phyloP scores from a whole-genome alignment of 2,113 vertebrate species.

The Hippocampus barbouri region DNA sequence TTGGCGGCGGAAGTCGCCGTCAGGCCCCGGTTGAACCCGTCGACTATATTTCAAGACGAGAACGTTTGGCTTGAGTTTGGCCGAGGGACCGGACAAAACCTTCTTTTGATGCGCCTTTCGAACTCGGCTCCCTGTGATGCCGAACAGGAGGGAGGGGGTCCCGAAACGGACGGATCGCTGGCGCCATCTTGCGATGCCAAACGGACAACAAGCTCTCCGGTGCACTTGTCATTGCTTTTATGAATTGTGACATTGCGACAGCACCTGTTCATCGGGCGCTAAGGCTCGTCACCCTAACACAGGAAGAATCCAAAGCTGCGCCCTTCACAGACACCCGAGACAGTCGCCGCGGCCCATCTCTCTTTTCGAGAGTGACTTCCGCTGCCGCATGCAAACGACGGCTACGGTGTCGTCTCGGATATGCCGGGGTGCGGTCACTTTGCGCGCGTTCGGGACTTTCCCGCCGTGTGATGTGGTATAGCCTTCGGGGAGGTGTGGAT shows the following conservation, averaged over 20 bases:
- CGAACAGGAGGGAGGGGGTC: too few relatives aligned
- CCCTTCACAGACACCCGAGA: conserved; percentile 43
- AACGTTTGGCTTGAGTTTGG: background rate
- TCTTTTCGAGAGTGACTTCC: conserved; percentile 16
- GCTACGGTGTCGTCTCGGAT: too few relatives aligned
- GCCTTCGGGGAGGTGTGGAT: conserved; percentile 53
- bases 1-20: conserved; percentile 2
- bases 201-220: too few relatives aligned
- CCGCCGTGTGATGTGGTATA: conserved; percentile 39
- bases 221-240: background rate
- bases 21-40: background rate
- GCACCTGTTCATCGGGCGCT: conserved; percentile 8
- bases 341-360: background rate
- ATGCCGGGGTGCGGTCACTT: conserved; percentile 22
- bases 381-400: background rate
- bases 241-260: background rate
- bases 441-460: conserved; percentile 66
- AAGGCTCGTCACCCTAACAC: conserved; percentile 48
- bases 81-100: background rate
- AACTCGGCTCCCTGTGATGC: too few relatives aligned
- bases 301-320: conserved; percentile 42
- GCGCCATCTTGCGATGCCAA: background rate
- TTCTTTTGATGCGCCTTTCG: too few relatives aligned
- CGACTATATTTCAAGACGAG: background rate
- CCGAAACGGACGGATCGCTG: background rate